Evolutionary conservation across 2,113 vertebrate species (phyloP).

Genomic region (Piaya cayana): DNA sequence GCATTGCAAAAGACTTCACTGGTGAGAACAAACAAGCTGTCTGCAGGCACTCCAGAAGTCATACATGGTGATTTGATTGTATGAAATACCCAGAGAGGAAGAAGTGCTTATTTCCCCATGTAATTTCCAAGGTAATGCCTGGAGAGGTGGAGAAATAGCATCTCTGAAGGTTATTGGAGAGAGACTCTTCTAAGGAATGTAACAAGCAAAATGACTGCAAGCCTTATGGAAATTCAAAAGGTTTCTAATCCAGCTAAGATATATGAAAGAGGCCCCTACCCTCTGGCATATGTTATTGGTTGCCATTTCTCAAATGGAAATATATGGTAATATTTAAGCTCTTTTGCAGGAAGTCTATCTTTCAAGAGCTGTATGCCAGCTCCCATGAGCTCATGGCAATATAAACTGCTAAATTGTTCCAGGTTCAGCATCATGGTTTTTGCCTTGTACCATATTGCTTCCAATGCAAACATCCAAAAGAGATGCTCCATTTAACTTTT

Average conservation of each 20-base stretch:
- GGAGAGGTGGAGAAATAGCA: not conserved
- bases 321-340: not conserved
- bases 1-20: not conserved
- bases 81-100: not conserved
- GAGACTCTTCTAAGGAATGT: not conserved
- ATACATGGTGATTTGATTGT: not conserved
- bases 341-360: not conserved
- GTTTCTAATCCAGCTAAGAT: not conserved
- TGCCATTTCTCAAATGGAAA: slow-evolving; percentile 12
- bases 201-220: not conserved
- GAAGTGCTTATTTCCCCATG: not conserved
- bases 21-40: not conserved
- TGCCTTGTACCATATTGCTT: not conserved
- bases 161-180: not conserved
- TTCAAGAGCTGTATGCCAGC: not conserved
- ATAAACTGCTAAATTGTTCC: not conserved
- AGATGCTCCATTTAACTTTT: not conserved
- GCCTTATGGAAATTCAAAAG: slow-evolving; percentile 20
- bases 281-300: not conserved
- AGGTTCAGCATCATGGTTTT: not conserved
- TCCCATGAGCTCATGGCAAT: not conserved
- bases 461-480: not conserved
- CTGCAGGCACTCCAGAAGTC: not conserved
- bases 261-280: not conserved
- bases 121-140: not conserved